These are phyloP conservation scores for Pseudomyrmex pallidus DNA, from an alignment of 1,140 invertebrate genomes.

Conservation along the genomic window DNA sequence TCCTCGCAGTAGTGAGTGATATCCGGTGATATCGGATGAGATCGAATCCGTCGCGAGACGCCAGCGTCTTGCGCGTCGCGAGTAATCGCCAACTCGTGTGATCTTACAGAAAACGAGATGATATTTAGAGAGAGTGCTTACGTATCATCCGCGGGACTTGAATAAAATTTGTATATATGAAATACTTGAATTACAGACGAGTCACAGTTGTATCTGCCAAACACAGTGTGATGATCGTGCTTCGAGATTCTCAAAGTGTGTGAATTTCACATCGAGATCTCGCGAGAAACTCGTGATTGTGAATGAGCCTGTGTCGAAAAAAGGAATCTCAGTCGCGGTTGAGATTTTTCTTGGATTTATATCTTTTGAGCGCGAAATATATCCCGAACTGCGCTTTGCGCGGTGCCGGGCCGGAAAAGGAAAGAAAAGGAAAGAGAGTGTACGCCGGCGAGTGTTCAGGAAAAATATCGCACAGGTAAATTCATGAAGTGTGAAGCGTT, in stretches of 20 bases:
- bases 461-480: conserved; percentile 75
- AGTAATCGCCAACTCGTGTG: neutral
- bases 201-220: neutral
- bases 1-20: conserved; percentile 39
- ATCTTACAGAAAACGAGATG: neutral
- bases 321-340: neutral
- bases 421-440: conserved; percentile 1
- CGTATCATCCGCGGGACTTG: neutral
- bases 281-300: conserved; percentile 25
- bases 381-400: no score
- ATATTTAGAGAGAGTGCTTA: neutral
- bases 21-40: neutral
- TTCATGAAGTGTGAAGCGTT: conserved; percentile 27
- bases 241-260: conserved; percentile 12
- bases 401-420: no score
- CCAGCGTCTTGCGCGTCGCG: no score
- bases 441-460: conserved; percentile 57
- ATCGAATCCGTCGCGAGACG: neutral
- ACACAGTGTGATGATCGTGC: conserved; percentile 10
- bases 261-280: neutral
- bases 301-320: conserved; percentile 6
- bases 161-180: neutral
- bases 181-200: neutral
- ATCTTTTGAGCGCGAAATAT: no score
- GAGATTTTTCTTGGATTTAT: no score